Evolutionary conservation across 2,113 vertebrate species (phyloP), one percentile per base, ranked within the genome.

Genomic region (Pachycephala philippinensis): DNA sequence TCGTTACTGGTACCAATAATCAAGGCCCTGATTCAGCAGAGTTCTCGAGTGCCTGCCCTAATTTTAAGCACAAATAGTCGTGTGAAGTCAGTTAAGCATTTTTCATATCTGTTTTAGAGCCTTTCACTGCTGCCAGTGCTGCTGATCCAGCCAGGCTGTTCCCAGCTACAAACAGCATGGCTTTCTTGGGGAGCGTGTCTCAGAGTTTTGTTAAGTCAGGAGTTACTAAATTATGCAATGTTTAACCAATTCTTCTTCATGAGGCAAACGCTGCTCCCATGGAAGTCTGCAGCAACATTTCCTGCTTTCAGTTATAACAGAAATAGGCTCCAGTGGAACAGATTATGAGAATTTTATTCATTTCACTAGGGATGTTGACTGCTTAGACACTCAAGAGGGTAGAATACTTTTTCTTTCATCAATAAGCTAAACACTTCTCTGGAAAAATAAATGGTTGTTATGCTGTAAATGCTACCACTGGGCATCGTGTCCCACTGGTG

Each of bases 1-100:
- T 96, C 69, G 45, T 93, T 96, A 72, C 60, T 72, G 83, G 24
- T 78, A 45, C 70, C 10, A 13, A 86, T 90, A 93, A 92, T 72
- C 52, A 75, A 78, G 83, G 65, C 64, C 50, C 83, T 79, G 90
- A 96, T 89, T 96, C 90, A 94, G 95, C 95, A 89, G 76, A 76
- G 40, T 81, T 90, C 65, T 96, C 0, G 0, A 92, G 69, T 75
- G 65, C 64, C 60, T 97, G 86, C 57, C 93, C 85, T 93, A 72
- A 92, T 92, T 95, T 96, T 93, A 89, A 93, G 72, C 61, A 57
- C 86, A 90, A 94, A 86, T 68, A 92, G 44, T 87, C 52, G 44
- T 42, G 82, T 30, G 61, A 84, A 89, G 64, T 81, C 64, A 87
- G 49, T 86, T 86, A n/a, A 94, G 94, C 11, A 81, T 89, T 95